Conservation (phyloP, 2,888 invertebrate species). For the Drosophila mayaguana region DNA sequence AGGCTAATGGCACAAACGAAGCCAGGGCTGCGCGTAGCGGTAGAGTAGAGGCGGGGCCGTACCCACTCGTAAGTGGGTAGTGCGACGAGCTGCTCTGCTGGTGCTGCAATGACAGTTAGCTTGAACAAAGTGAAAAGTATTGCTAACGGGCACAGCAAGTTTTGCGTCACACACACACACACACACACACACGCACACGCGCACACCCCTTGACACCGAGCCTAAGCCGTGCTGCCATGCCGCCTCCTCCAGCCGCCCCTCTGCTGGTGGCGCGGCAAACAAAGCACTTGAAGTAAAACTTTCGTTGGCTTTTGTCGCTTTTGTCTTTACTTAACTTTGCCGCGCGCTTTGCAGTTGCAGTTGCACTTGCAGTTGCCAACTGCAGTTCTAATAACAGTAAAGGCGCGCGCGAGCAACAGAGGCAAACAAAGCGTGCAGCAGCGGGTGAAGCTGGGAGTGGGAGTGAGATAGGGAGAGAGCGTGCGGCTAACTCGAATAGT, state of each 20-base stretch:
- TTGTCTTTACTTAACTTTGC: conserved; percentile 75
- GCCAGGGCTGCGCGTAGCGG: too few relatives aligned
- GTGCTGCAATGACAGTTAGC: conserved; percentile 72
- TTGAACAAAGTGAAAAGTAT: conserved; percentile 78
- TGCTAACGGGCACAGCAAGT: conserved; percentile 69
- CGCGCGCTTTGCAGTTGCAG: conserved; percentile 48
- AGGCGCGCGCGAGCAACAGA: not conserved
- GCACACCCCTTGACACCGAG: not conserved
- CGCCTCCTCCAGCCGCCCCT: not conserved
- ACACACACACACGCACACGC: not conserved
- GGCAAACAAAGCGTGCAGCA: not conserved
- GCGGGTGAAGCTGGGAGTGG: too few relatives aligned
- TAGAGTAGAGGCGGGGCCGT: too few relatives aligned
- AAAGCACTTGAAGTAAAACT: conserved; percentile 76
- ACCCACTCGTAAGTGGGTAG: not conserved
- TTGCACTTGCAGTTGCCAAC: conserved; percentile 75
- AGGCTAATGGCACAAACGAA: not conserved
- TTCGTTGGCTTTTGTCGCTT: conserved; percentile 73
- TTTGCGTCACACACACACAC: conserved; percentile 32
- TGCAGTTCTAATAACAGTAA: conserved; percentile 64
- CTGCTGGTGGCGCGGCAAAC: conserved; percentile 53
- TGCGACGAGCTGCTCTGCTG: conserved; percentile 3
- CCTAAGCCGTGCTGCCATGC: not conserved
- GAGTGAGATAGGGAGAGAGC: too few relatives aligned
- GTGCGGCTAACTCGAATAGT: not conserved